Conservation (phyloP, 2,113 vertebrate species). For the Peucedramus taeniatus region DNA sequence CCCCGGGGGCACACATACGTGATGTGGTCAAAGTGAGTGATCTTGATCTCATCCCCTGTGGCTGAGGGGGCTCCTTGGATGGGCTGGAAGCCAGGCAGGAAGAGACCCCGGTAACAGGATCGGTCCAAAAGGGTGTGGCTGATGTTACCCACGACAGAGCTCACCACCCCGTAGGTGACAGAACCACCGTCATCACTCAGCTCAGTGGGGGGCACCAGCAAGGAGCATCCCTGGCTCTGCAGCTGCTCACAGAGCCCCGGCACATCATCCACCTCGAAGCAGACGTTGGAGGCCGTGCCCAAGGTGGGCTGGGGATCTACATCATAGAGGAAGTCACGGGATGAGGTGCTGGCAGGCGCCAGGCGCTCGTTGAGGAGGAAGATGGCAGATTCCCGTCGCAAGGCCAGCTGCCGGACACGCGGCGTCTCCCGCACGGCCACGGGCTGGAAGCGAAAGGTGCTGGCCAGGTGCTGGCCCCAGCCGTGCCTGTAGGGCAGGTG, state of each 20-base stretch:
- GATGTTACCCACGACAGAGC: conserved; percentile 83
- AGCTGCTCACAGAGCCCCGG: conserved; percentile 68
- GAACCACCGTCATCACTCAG: conserved; percentile 72
- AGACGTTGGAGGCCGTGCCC: conserved; percentile 87
- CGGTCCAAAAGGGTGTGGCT: conserved; percentile 88
- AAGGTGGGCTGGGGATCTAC: conserved; percentile 59
- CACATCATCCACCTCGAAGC: conserved; percentile 86
- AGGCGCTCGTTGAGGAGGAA: conserved; percentile 83
- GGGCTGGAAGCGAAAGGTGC: conserved; percentile 79
- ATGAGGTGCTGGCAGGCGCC: background rate
- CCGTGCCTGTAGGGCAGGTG: conserved; percentile 77
- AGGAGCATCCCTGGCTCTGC: conserved; percentile 70
- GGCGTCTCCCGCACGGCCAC: conserved; percentile 74
- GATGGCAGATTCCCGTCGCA: conserved; percentile 75
- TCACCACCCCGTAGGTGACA: conserved; percentile 80
- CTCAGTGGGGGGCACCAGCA: conserved; percentile 78
- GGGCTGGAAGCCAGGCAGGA: conserved; percentile 83
- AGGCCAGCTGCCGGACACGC: conserved; percentile 77
- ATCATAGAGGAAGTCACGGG: conserved; percentile 70
- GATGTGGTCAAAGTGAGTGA: conserved; percentile 90
- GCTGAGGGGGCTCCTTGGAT: background rate
- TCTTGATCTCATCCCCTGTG: background rate
- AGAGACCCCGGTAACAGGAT: conserved; percentile 72
- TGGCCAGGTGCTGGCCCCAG: conserved; percentile 74
- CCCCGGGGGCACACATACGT: conserved; percentile 79